Evolutionary conservation across 2,797 vertebrate species (phyloP), one percentile per base, ranked within the genome.

Genomic region (Pangasius sanitwongsei): DNA sequence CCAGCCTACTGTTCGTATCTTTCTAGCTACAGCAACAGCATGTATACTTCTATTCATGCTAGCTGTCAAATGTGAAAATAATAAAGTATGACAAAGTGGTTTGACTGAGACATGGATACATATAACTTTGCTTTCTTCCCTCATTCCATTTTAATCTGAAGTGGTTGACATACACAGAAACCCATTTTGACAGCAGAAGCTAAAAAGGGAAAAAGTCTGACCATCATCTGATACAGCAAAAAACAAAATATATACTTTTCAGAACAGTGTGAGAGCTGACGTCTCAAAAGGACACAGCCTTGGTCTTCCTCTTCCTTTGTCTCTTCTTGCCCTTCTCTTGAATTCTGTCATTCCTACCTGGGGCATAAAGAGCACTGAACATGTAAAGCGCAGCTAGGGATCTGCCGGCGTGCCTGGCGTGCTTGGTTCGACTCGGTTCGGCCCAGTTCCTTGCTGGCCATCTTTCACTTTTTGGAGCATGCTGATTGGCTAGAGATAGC

Each of bases 351-450:
- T 28, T 87, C 81, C 75, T 83, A 74, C 87, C 82, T 88, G 87
- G 88, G 80, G 82, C 87, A 86, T 82, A 86, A 77, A 90, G 88
- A 83, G 88, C 89, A 89, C 87, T 90, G 91, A 87, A 90, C 83
- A 90, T 81, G 63, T 80, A 87, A 85, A 87, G 89, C 86, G 63
- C 89, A 85, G 82, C 63, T 72, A 61, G 37, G 82, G 63, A 78
- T 44, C 48, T 75, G 69, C 78, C 50, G 41, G 80, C 57, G 59
- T 61, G 55, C 81, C 82, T 44, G 69, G n/a, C 70, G n/a, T 75
- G 82, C 87, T 53, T 74, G 82, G 41, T 87, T 82, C 75, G 50
- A 55, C 75, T 72, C 55, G 63, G 53, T 84, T 75, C 28, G 83
- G 70, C 85, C 87, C 69, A 8, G 85, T 75, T 85, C 80, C 90